Percentiles rank a stretch among this genome's conserved stretches.
Conservation (phyloP, 2,888 invertebrate species). For the Tholera decimalis region DNA sequence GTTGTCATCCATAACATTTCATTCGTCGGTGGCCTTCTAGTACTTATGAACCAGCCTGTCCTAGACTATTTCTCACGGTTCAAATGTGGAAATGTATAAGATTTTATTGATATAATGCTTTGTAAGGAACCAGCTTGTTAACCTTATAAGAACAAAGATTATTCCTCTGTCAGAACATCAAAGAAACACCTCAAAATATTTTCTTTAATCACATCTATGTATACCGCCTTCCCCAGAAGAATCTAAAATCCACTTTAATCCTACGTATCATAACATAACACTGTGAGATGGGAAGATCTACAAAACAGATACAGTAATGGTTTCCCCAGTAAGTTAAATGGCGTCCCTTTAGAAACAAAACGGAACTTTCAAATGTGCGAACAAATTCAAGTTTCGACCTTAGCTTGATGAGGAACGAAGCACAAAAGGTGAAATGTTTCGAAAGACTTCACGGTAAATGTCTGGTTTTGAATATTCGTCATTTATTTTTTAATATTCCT, state of each 20-base stretch:
- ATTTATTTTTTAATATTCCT: slow-evolving; percentile 34
- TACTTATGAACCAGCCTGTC: too few relatives aligned
- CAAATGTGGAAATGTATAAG: neutral
- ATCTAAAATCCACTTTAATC: slow-evolving; percentile 8
- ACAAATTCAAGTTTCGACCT: slow-evolving; percentile 54
- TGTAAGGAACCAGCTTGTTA: neutral
- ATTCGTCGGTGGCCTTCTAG: too few relatives aligned
- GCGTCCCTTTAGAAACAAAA: slow-evolving; percentile 58
- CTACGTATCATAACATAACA: slow-evolving; percentile 24
- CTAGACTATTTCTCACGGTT: too few relatives aligned
- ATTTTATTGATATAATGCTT: neutral
- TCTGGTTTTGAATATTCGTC: slow-evolving; percentile 28
- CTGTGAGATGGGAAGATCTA: slow-evolving; percentile 40
- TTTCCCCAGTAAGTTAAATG: slow-evolving; percentile 58
- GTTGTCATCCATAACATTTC: too few relatives aligned
- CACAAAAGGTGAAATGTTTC: slow-evolving; percentile 63
- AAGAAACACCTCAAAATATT: slow-evolving; percentile 19
- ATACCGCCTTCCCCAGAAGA: neutral
- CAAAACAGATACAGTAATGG: slow-evolving; percentile 58
- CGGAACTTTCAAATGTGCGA: slow-evolving; percentile 59
- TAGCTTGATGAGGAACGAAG: slow-evolving; percentile 35
- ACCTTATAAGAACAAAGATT: slow-evolving; percentile 1
- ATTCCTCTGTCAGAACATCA: slow-evolving; percentile 6
- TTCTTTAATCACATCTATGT: slow-evolving; percentile 3
- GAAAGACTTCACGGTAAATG: slow-evolving; percentile 19